Conservation (phyloP, 1,140 invertebrate species). For the Oryzaephilus surinamensis region DNA sequence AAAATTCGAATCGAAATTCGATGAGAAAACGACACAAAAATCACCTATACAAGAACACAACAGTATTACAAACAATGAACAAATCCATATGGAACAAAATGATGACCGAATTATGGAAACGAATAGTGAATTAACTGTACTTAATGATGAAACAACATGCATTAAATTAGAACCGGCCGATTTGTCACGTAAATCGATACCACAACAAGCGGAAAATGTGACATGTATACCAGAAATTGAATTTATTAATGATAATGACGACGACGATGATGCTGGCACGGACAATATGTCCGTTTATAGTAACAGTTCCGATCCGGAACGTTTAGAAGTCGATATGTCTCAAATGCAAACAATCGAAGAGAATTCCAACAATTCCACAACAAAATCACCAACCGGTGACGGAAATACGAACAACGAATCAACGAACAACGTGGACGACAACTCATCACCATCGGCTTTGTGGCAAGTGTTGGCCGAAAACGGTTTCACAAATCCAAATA, state of each 20-base stretch:
- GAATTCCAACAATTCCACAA: constrained; percentile 24
- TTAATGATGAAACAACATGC: too few relatives aligned
- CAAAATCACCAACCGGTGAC: constrained; percentile 5
- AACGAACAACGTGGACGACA: too few relatives aligned
- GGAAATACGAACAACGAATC: too few relatives aligned
- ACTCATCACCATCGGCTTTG: too few relatives aligned
- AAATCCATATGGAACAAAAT: neutral
- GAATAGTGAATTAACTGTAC: too few relatives aligned
- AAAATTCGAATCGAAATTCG: too few relatives aligned
- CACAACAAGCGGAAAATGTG: constrained; percentile 27
- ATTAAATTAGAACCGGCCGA: constrained; percentile 32
- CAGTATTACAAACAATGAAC: constrained; percentile 7
- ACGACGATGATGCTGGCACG: constrained; percentile 28
- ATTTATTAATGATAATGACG: constrained; percentile 28
- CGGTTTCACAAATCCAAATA: constrained; percentile 22
- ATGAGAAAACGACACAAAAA: too few relatives aligned
- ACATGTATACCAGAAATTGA: constrained; percentile 30
- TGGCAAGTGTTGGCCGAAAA: constrained; percentile 27
- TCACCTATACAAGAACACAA: constrained; percentile 5
- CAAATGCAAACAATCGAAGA: constrained; percentile 32
- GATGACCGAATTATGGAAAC: too few relatives aligned
- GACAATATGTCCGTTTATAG: constrained; percentile 36
- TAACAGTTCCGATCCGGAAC: constrained; percentile 45
- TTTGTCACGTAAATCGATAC: constrained; percentile 29
- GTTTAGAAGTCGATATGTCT: constrained; percentile 43